A percentile compares a stretch with the other conserved stretches of the same genome.
These are phyloP conservation scores for Drosophila koepferae DNA, from an alignment of 2,888 invertebrate species.

Conservation along the genomic window DNA sequence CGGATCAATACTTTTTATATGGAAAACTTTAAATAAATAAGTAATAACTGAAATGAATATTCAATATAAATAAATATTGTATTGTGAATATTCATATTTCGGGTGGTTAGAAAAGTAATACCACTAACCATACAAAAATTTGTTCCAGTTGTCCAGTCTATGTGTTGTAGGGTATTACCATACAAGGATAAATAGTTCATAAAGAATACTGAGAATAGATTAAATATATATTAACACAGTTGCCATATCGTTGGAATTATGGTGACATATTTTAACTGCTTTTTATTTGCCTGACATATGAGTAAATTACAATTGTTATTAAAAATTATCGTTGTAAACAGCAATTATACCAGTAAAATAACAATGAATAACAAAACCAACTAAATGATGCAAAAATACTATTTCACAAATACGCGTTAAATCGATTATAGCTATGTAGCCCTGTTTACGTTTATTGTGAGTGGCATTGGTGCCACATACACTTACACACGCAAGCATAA, in stretches of 20 bases:
- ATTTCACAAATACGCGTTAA: conserved; percentile 13
- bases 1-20: background rate
- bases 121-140: no score
- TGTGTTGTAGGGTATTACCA: no score
- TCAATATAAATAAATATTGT: background rate
- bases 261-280: background rate
- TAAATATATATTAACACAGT: background rate
- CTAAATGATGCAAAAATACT: background rate
- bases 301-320: background rate
- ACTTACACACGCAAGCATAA: conserved; percentile 65
- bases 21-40: background rate
- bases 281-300: background rate
- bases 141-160: no score
- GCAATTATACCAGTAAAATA: background rate
- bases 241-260: background rate
- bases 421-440: conserved; percentile 40
- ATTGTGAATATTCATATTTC: no score
- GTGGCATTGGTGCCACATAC: conserved; percentile 59
- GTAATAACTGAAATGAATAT: no score
- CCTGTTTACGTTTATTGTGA: conserved; percentile 39
- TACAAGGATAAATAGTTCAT: background rate
- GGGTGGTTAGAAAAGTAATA: background rate
- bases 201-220: background rate
- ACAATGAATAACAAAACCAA: background rate
- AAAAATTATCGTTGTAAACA: no score